These are phyloP conservation scores for Ips typographus DNA, from an alignment of 1,140 invertebrate species.

Conservation along the genomic window DNA sequence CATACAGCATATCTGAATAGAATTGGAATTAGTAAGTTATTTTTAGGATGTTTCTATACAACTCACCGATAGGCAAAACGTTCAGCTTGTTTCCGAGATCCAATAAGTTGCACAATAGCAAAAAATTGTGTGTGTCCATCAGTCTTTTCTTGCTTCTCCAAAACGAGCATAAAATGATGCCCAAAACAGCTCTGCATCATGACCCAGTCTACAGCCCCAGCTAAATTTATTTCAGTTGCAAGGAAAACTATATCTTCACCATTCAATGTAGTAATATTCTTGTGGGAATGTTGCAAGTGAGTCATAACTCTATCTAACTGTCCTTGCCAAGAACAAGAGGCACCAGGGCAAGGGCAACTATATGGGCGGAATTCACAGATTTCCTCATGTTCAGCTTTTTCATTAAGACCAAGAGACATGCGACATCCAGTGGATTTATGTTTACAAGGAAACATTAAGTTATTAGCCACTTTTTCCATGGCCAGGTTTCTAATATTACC, in stretches of 20 bases:
- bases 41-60: slow-evolving; percentile 1
- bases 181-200: slow-evolving; percentile 99
- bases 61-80: slow-evolving; percentile 93
- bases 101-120: slow-evolving; percentile 98
- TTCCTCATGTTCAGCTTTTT: slow-evolving; percentile 98
- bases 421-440: slow-evolving; percentile 96
- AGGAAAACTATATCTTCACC: slow-evolving; percentile 99
- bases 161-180: slow-evolving; percentile 98
- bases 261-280: slow-evolving; percentile 97
- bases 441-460: slow-evolving; percentile 98
- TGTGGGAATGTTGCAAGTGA: slow-evolving; percentile 96
- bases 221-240: slow-evolving; percentile 98
- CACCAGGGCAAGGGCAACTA: slow-evolving; percentile 96
- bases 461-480: slow-evolving; percentile 99
- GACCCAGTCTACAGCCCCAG: slow-evolving; percentile 99
- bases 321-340: slow-evolving; percentile 96
- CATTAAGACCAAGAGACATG: slow-evolving; percentile 89
- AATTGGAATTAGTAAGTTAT: background rate
- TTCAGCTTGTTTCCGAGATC: slow-evolving; percentile 97
- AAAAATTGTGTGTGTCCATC: slow-evolving; percentile 99
- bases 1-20: background rate
- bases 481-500: slow-evolving; percentile 97
- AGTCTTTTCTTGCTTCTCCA: slow-evolving; percentile 98
- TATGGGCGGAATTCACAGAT: slow-evolving; percentile 97
- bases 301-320: slow-evolving; percentile 74